A percentile compares a stretch with the other conserved stretches of the same genome.
Conservation (phyloP, 1,140 invertebrate genomes). For the Trichoplusia ni region DNA sequence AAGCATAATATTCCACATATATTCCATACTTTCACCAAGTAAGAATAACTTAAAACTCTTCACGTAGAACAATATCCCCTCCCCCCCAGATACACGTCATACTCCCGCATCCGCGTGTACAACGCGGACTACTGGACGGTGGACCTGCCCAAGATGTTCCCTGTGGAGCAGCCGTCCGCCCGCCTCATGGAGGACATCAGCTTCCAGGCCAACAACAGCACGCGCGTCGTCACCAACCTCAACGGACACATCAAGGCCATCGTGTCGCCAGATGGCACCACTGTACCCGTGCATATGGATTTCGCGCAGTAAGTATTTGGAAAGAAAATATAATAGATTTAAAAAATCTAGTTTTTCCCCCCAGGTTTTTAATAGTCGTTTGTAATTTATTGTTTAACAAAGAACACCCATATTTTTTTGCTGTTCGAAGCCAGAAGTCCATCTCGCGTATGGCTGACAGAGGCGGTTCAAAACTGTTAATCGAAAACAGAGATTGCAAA, state of each 20-base stretch:
- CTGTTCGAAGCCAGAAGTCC: too few species aligned
- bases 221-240: slow-evolving; percentile 47
- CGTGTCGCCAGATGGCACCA: slow-evolving; percentile 47
- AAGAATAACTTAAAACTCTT: too few species aligned
- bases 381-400: too few species aligned
- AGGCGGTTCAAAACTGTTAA: too few species aligned
- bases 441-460: too few species aligned
- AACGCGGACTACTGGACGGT: slow-evolving; percentile 70
- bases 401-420: too few species aligned
- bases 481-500: too few species aligned
- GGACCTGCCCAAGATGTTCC: slow-evolving; percentile 70
- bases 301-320: slow-evolving; percentile 64
- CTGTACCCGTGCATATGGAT: slow-evolving; percentile 67
- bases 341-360: too few species aligned
- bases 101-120: slow-evolving; percentile 62
- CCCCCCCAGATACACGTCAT: slow-evolving; percentile 66
- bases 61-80: too few species aligned
- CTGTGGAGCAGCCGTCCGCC: slow-evolving; percentile 52
- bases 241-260: slow-evolving; percentile 63
- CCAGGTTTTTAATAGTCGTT: neutral
- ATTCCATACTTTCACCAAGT: too few species aligned
- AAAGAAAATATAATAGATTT: neutral
- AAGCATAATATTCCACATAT: too few species aligned
- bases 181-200: slow-evolving; percentile 57
- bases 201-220: slow-evolving; percentile 55